Percentiles rank a stretch among this genome's conserved stretches.
phyloP scores from a whole-genome alignment of 2,888 invertebrate species.

The Andrena marginata region DNA sequence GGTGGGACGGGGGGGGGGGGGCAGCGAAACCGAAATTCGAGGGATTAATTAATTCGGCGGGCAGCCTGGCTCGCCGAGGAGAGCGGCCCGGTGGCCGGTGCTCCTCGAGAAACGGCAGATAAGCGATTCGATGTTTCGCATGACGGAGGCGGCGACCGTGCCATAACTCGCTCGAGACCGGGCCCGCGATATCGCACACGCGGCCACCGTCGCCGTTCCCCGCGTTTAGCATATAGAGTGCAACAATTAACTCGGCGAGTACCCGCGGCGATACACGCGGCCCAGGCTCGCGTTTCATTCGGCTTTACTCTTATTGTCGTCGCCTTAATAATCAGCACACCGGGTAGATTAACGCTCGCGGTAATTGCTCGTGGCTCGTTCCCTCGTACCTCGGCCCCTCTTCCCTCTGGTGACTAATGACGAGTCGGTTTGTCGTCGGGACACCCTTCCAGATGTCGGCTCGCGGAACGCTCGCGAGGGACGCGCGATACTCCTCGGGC shows the following conservation, averaged over 20 bases:
- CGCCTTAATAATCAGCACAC: conserved; percentile 73
- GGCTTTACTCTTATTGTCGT: conserved; percentile 77
- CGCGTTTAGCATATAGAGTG: conserved; percentile 84
- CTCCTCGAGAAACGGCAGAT: conserved; percentile 66
- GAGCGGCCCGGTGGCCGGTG: conserved; percentile 24
- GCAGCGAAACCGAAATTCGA: conserved; percentile 39
- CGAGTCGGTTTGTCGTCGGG: conserved; percentile 59
- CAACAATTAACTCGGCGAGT: conserved; percentile 79
- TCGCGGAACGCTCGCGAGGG: conserved; percentile 23
- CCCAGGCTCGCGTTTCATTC: conserved; percentile 70
- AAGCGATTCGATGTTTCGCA: conserved; percentile 82
- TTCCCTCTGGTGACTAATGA: conserved; percentile 65
- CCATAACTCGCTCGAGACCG: conserved; percentile 81
- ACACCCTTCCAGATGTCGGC: conserved; percentile 19
- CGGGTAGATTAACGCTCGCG: conserved; percentile 68
- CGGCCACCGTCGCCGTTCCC: conserved; percentile 53
- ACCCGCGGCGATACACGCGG: conserved; percentile 71
- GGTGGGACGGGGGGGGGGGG: not conserved
- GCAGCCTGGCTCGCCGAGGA: conserved; percentile 25
- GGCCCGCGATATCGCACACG: conserved; percentile 82
- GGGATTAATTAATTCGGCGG: conserved; percentile 40
- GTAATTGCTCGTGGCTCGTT: conserved; percentile 59
- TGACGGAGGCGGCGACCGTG: conserved; percentile 84
- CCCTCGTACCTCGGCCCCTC: conserved; percentile 15
- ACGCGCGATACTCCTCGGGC: not conserved